Conservation (phyloP, 1,140 invertebrate genomes). For the Ceratina calcarata region DNA sequence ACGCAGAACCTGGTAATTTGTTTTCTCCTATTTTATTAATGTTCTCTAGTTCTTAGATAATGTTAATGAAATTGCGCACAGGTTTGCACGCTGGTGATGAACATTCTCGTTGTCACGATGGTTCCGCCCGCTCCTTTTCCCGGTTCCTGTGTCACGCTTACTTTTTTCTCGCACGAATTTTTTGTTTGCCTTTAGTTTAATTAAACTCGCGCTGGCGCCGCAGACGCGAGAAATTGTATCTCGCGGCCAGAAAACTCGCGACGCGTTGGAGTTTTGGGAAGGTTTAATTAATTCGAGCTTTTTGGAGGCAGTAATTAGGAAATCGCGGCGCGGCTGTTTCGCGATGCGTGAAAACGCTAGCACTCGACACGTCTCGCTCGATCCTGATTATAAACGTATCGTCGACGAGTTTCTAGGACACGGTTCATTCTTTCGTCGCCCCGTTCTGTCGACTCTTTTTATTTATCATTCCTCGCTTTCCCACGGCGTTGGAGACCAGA, state of each 20-base stretch:
- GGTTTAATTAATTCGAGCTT: constrained; percentile 53
- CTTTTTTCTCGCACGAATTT: neutral
- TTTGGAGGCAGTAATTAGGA: constrained; percentile 49
- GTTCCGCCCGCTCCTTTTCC: neutral
- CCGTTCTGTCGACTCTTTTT: neutral
- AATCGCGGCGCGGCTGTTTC: constrained; percentile 41
- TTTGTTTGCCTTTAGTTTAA: constrained; percentile 37
- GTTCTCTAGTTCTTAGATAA: no score
- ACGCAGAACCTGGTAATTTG: no score
- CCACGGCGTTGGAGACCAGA: no score
- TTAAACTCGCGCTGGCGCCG: constrained; percentile 30
- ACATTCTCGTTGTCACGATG: neutral
- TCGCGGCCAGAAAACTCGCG: constrained; percentile 37
- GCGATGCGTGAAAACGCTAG: constrained; percentile 42
- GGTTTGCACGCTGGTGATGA: neutral
- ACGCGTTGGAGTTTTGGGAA: constrained; percentile 13
- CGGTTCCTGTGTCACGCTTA: neutral
- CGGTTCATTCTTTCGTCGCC: constrained; percentile 13
- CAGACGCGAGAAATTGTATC: constrained; percentile 39
- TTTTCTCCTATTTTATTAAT: no score
- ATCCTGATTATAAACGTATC: constrained; percentile 36
- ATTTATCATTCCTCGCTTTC: neutral
- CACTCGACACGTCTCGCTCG: neutral
- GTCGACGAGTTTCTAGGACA: constrained; percentile 7
- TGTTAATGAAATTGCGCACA: neutral